Evolutionary conservation across 2,797 vertebrate species (phyloP).

Genomic region (Halcyon leucocephala): DNA sequence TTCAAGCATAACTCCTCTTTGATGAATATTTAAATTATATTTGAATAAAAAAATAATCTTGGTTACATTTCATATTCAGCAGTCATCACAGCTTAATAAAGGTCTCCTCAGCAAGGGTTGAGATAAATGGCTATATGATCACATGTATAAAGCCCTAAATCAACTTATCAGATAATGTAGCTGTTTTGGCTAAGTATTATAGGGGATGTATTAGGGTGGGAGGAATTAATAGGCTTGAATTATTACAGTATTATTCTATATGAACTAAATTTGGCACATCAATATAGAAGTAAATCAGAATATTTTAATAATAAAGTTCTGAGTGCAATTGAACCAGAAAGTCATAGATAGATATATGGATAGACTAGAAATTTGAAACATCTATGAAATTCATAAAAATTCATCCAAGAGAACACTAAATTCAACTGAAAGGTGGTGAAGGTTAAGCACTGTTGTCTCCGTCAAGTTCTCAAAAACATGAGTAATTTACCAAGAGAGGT

Average conservation of each 20-base stretch:
- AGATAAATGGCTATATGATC: conserved; percentile 77
- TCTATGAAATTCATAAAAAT: conserved; percentile 1
- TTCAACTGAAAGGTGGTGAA: background rate
- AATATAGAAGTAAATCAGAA: conserved; percentile 41
- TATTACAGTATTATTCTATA: conserved; percentile 30
- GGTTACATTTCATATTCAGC: conserved; percentile 85
- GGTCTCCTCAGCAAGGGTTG: conserved; percentile 73
- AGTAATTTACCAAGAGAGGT: background rate
- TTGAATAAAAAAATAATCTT: conserved; percentile 89
- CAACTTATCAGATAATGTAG: conserved; percentile 69
- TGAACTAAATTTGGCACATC: background rate
- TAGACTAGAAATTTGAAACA: background rate
- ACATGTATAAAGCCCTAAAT: conserved; percentile 72
- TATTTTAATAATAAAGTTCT: conserved; percentile 26
- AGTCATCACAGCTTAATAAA: conserved; percentile 84
- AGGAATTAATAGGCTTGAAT: conserved; percentile 24
- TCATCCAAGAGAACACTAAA: background rate
- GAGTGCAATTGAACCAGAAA: conserved; percentile 22
- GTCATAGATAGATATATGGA: too few relatives aligned
- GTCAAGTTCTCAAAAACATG: background rate
- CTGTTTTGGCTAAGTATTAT: conserved; percentile 51
- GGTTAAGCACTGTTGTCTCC: background rate
- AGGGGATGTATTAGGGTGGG: conserved; percentile 31
- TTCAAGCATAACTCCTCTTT: conserved; percentile 84
- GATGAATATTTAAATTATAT: conserved; percentile 90